Base-by-base conservation (phyloP, 2,113 vertebrate species). In the Turdus rufiventris region DNA sequence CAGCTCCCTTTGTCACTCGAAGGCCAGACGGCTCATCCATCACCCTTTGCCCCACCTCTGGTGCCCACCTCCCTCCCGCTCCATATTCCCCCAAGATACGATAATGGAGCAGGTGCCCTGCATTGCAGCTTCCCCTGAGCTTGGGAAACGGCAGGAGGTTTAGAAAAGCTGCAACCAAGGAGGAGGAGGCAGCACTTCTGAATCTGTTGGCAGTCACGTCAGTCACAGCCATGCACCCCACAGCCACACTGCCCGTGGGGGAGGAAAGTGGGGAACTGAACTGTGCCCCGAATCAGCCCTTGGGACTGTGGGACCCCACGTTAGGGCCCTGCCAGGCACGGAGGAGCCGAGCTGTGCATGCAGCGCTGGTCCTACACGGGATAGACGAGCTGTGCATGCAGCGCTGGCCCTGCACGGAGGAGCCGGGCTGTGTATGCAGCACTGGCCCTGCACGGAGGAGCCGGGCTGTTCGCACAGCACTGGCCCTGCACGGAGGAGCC, bases 71-170 rank as follows among this genome's bases (percentile, higher is more conserved):
- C 54, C 67, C 48, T 79, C 79, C 48, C 14, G 26, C 77, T 65
- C 62, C 92, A 43, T 29, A 94, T 97, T 97, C 95, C 94, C 96
- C 77, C 95, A 91, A 96, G 96, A 98, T 98, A 99, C 98, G 98
- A 98, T 99, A 99, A 99, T 99, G 98, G 96, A 98, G 98, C 98
- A 99, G 98, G 98, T 99, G 98, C 98, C 98, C 68, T 76, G 86
- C 87, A 93, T 90, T 74, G 93, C 92, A 89, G 60, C 97, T 96
- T 94, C 97, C 93, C 98, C 97, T 57, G 97, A 99, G 98, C 98
- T 98, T 99, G 98, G 99, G 98, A 99, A 99, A 98, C 96, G 73
- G 95, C 97, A 75, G 90, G 76, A 79, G 96, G 96, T 95, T 97
- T 93, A 97, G 94, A 97, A 96, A 96, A 97, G 95, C 91, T 28